Conservation (phyloP, 2,797 vertebrate species). For the Anguilla marmorata region DNA sequence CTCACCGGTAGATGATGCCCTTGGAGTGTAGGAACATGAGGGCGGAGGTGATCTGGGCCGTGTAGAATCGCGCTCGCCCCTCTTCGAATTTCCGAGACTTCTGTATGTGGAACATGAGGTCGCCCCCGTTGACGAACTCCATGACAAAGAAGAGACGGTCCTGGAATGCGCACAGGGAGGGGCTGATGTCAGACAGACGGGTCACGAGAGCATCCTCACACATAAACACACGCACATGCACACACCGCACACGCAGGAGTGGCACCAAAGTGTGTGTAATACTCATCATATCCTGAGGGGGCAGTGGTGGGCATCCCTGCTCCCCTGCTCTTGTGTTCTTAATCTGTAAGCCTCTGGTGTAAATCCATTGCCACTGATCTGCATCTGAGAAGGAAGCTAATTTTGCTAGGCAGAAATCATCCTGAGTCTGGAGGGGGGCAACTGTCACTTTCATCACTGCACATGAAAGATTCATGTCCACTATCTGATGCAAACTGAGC, state of each 20-base stretch:
- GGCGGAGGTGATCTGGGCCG: constrained; percentile 93
- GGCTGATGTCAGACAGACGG: neutral
- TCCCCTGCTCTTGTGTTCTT: neutral
- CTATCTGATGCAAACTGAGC: neutral
- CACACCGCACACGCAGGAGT: neutral
- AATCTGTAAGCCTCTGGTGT: neutral
- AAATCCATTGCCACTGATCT: neutral
- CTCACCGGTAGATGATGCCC: constrained; percentile 94
- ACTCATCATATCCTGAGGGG: neutral
- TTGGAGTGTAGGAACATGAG: constrained; percentile 95
- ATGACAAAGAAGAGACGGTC: constrained; percentile 96
- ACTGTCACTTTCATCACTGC: neutral
- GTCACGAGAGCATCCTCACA: neutral
- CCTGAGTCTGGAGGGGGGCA: neutral
- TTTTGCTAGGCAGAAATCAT: neutral
- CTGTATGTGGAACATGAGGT: constrained; percentile 99
- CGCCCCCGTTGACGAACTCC: constrained; percentile 97
- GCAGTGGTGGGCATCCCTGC: neutral
- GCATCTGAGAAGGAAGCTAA: neutral
- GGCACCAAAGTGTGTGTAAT: neutral
- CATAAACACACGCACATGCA: neutral
- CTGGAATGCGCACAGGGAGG: constrained; percentile 51
- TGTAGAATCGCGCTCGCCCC: constrained; percentile 88
- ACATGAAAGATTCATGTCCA: constrained; percentile 2
- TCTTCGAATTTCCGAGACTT: constrained; percentile 97